Conservation (phyloP, 2,113 vertebrate genomes). For the Mugil cephalus region DNA sequence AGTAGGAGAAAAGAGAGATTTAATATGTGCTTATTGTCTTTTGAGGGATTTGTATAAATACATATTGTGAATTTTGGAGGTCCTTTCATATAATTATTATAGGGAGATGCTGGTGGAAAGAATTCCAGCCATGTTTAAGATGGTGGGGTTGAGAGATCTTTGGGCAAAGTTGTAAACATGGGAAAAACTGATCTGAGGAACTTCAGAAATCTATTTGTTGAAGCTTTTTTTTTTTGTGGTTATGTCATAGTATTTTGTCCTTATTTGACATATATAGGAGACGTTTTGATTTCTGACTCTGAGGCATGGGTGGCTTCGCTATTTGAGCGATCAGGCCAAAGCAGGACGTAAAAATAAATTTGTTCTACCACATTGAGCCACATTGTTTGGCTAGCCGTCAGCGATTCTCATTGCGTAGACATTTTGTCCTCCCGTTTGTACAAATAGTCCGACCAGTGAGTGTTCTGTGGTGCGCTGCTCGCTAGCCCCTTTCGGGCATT, state of each 20-base stretch:
- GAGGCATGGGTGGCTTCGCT: too few species aligned
- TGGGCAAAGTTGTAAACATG: conserved; percentile 45
- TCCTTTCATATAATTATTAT: conserved; percentile 52
- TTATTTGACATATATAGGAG: not conserved
- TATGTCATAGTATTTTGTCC: not conserved
- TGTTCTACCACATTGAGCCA: too few species aligned
- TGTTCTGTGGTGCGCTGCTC: too few species aligned
- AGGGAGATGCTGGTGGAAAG: conserved; percentile 53
- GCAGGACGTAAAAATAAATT: too few species aligned
- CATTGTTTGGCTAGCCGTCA: too few species aligned
- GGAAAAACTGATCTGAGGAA: conserved; percentile 24
- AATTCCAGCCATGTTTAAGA: conserved; percentile 50
- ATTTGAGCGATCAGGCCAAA: too few species aligned
- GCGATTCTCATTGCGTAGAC: too few species aligned
- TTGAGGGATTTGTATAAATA: conserved; percentile 54
- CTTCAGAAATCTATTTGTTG: conserved; percentile 25
- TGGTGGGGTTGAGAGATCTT: conserved; percentile 41
- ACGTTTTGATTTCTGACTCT: not conserved
- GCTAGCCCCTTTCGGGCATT: too few species aligned
- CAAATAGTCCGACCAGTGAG: too few species aligned
- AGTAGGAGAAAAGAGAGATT: conserved; percentile 54
- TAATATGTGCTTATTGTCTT: conserved; percentile 53
- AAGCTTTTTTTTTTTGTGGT: not conserved
- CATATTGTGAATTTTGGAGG: conserved; percentile 43
- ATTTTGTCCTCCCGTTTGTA: too few species aligned